Base-by-base conservation (phyloP, 2,888 invertebrate species). In the Rotaria socialis region DNA sequence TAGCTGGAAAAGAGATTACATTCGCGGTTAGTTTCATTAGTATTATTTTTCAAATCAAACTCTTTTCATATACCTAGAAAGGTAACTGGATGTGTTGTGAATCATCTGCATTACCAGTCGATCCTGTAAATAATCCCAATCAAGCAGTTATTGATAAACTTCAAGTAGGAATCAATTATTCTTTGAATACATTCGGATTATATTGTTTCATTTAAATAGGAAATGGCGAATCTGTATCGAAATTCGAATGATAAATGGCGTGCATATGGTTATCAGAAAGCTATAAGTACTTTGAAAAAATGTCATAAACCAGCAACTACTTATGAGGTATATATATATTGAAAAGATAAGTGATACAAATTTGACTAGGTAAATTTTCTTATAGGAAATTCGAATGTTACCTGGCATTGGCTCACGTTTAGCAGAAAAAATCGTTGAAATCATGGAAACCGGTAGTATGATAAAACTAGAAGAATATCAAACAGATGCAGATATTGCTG, bases 341-440 rank as follows among this genome's bases (percentile, higher is more conserved):
- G 10, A 16, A 35, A 2, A 35, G 35, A 35, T 35, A 2, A 35
- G 35, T 1, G 2, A 35, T 35, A 35, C 1, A 1, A 35, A 50
- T 50, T 50, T 11, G 50, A 50, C 8, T 50, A 50, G 14, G 14
- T 50, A 11, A 11, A 14, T 50, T 50, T 50, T 50, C 50, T 50
- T 50, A 27, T 87, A 91, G 91, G 91, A 92, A 88, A 91, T 92
- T 5, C 89, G 88, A 87, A 87, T 89, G 24, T 87, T 90, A 87
- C 90, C 88, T 35, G 90, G 91, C 52, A 89, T 92, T 74, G 92
- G 92, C 6, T 89, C 89, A n/a, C 89, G 90, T 85, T 89, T 92
- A 84, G 92, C 92, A 1, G 90, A 91, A 87, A 92, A 92, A 89
- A 91, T 92, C 50, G 91, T 90, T 90, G 92, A 92, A 89, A 92